Conservation (phyloP, 2,113 vertebrate genomes). For the Acanthochromis polyacanthus region DNA sequence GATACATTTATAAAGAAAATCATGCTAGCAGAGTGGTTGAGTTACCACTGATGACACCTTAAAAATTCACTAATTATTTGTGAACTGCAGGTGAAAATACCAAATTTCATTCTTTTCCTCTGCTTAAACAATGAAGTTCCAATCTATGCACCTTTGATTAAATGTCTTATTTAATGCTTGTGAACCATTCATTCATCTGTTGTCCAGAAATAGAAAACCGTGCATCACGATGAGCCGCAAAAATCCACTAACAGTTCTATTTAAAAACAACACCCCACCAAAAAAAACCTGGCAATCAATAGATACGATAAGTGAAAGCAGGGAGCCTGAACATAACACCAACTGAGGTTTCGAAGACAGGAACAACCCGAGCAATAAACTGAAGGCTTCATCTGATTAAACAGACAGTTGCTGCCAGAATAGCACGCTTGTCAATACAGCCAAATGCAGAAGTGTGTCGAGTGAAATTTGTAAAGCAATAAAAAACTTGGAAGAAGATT, state of each 20-base stretch:
- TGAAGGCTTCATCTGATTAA: conserved; percentile 41
- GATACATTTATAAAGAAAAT: not conserved
- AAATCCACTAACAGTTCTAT: conserved; percentile 36
- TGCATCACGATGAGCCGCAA: conserved; percentile 8
- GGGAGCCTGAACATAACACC: conserved; percentile 32
- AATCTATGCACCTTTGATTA: conserved; percentile 1
- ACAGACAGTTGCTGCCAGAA: conserved; percentile 34
- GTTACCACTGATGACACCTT: too few relatives aligned
- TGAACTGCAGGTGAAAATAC: too few relatives aligned
- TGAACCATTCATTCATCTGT: conserved; percentile 19
- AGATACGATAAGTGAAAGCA: conserved; percentile 39
- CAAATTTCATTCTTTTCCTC: too few relatives aligned
- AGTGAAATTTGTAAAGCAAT: conserved; percentile 25
- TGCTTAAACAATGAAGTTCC: not conserved
- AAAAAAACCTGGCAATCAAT: conserved; percentile 36
- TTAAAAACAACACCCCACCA: conserved; percentile 32
- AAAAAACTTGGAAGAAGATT: conserved; percentile 35
- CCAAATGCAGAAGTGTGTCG: conserved; percentile 25
- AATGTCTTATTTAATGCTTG: conserved; percentile 18
- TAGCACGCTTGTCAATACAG: conserved; percentile 8
- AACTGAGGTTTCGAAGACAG: conserved; percentile 27
- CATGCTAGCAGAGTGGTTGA: not conserved
- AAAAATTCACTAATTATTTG: too few relatives aligned
- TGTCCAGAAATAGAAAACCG: not conserved
- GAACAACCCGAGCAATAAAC: conserved; percentile 5